Conservation (phyloP, 2,888 invertebrate genomes). For the Spatulosminthurus flaviceps region DNA sequence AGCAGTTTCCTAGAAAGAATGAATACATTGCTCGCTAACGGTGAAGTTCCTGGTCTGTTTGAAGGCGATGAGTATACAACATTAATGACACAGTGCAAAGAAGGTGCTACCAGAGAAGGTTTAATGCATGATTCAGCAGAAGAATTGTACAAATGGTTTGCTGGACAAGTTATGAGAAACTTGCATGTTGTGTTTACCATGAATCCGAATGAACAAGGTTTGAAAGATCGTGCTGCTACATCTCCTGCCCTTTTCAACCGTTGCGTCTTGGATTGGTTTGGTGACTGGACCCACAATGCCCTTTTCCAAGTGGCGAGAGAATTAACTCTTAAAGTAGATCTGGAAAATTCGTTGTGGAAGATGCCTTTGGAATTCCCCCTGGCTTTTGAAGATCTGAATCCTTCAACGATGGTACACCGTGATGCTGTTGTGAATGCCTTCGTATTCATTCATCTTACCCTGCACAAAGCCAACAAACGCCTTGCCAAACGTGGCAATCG, state of each 20-base stretch:
- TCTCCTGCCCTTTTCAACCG: constrained; percentile 99
- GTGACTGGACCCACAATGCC: constrained; percentile 98
- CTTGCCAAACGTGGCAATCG: constrained; percentile 91
- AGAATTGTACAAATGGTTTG: constrained; percentile 99
- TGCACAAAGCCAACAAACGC: constrained; percentile 92
- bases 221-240: constrained; percentile 98
- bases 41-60: constrained; percentile 94
- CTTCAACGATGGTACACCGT: constrained; percentile 81
- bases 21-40: constrained; percentile 98
- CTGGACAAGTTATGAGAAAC: constrained; percentile 98
- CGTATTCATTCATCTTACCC: constrained; percentile 97
- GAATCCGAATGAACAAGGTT: constrained; percentile 98
- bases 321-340: constrained; percentile 93
- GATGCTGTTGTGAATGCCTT: constrained; percentile 99
- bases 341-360: constrained; percentile 82
- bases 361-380: constrained; percentile 91
- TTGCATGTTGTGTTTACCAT: constrained; percentile 99
- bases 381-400: constrained; percentile 78
- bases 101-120: constrained; percentile 97
- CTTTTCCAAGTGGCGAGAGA: constrained; percentile 94
- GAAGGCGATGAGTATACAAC: constrained; percentile 98
- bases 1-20: constrained; percentile 98
- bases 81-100: constrained; percentile 99
- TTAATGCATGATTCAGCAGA: constrained; percentile 98
- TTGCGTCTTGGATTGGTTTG: constrained; percentile 99